Evolutionary conservation across 2,888 invertebrate species (phyloP), one percentile per base, ranked within the genome.

Genomic region (Lordiphosa fenestrarum): DNA sequence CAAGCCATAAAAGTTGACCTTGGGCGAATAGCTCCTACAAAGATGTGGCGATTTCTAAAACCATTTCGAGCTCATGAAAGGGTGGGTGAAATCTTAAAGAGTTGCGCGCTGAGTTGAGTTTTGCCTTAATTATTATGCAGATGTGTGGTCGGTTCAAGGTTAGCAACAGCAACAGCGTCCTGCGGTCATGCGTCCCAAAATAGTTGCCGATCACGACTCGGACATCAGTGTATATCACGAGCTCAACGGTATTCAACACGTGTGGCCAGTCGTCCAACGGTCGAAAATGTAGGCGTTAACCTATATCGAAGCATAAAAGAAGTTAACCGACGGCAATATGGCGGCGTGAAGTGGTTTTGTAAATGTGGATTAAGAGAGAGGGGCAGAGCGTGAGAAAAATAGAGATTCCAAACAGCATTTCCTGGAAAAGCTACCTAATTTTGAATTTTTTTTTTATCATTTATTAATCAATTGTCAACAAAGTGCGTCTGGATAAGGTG

Each of bases 181-280:
- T 38, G 25, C 48, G 52, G 53, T 23, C 9, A 49, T 57, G 35
- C 56, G 44, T 42, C 30, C 46, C 46, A 44, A 13, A 48, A 25
- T 36, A 38, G 49, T 38, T 66, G 55, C n/a, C 52, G 40, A 37
- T 47, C 35, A 30, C 21, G 9, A 44, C 42, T 58, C 71, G 75
- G 61, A 78, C 78, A 71, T 81, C 74, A 80, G 85, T 76, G 46
- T 33, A 51, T 53, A 41, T 56, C 52, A 65, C 30, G 61, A 56
- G 37, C 51, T 63, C 66, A 65, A 49, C 63, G 56, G 58, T 53
- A 50, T 49, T 57, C 53, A 62, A 72, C 84, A 84, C 72, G 69
- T 84, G 84, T 46, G 54, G 42, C 13, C 65, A 36, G 37, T 42
- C 21, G 44, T n/a, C n/a, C n/a, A 33, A 42, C 38, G 40, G 23